Conservation (phyloP, 1,140 invertebrate species). For the Periplaneta americana region DNA sequence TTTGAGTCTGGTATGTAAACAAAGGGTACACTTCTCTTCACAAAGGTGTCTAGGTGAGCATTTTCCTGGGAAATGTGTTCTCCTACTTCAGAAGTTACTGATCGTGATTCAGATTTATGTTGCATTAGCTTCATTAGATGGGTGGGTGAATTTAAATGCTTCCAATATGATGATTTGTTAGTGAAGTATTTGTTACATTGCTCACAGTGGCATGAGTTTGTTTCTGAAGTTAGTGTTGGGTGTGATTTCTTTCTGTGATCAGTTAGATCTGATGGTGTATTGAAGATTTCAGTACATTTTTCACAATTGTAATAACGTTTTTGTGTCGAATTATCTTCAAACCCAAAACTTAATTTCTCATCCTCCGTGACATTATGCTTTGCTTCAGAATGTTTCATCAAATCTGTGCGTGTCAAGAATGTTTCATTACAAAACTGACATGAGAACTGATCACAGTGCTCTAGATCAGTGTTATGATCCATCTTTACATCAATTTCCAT, state of each 20-base stretch:
- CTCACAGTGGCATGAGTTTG: slow-evolving; percentile 30
- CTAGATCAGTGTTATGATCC: too few species aligned
- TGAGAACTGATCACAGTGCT: background rate
- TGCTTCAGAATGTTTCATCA: slow-evolving; percentile 9
- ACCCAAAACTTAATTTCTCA: background rate
- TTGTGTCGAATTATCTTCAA: slow-evolving; percentile 1
- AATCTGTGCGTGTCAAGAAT: slow-evolving; percentile 1
- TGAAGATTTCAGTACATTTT: background rate
- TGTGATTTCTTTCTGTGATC: slow-evolving; percentile 10
- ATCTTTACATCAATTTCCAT: background rate
- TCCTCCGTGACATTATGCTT: slow-evolving; percentile 16
- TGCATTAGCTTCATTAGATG: background rate
- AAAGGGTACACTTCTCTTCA: background rate
- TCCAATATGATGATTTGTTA: slow-evolving; percentile 36
- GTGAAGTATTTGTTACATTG: slow-evolving; percentile 38
- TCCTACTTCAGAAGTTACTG: background rate
- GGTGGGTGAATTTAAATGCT: slow-evolving; percentile 30
- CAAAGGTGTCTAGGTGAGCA: background rate
- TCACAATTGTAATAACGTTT: slow-evolving; percentile 11
- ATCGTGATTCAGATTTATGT: background rate
- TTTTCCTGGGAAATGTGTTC: background rate
- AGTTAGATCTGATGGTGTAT: slow-evolving; percentile 3
- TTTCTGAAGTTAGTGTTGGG: background rate
- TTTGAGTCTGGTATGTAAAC: slow-evolving; percentile 37
- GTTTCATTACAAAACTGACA: background rate